These are phyloP conservation scores for Phrynosoma blainvillii DNA, from an alignment of 2,113 vertebrate genomes.

Conservation along the genomic window DNA sequence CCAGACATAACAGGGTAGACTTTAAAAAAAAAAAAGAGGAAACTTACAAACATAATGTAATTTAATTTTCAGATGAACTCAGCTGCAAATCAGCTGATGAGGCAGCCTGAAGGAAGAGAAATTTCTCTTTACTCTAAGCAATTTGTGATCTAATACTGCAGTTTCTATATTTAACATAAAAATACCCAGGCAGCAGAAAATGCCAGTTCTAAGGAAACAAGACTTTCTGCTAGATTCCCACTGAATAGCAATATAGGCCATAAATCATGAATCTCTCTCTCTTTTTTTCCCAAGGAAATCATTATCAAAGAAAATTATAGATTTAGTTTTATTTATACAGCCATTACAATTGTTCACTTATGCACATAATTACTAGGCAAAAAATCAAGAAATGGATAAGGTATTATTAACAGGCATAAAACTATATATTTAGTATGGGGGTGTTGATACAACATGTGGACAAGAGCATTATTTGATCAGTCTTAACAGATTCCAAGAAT, in stretches of 20 bases:
- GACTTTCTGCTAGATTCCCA: constrained; percentile 18
- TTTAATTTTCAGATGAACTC: constrained; percentile 65
- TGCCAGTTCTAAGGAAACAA: constrained; percentile 40
- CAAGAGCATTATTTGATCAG: rapidly evolving
- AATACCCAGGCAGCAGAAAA: constrained; percentile 40
- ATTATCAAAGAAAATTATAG: background rate
- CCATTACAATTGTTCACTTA: constrained; percentile 38
- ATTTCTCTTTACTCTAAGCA: constrained; percentile 16
- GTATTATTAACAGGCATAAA: constrained; percentile 1
- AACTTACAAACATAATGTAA: constrained; percentile 56
- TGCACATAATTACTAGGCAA: constrained; percentile 35
- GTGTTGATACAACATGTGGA: background rate
- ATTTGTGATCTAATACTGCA: constrained; percentile 46
- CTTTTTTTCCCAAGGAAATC: background rate
- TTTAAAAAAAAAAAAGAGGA: constrained; percentile 29
- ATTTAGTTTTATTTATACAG: constrained; percentile 13
- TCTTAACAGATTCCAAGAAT: background rate
- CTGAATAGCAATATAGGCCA: constrained; percentile 37
- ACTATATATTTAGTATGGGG: background rate
- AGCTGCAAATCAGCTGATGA: constrained; percentile 47
- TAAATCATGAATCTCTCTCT: constrained; percentile 18
- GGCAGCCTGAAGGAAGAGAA: constrained; percentile 49
- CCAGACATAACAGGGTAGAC: constrained; percentile 48
- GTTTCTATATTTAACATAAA: constrained; percentile 45
- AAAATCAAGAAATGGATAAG: background rate